Percentiles rank a stretch among this genome's conserved stretches.
These are phyloP conservation scores for Eugnorisma glareosa DNA, from an alignment of 2,888 invertebrate genomes.

Conservation along the genomic window DNA sequence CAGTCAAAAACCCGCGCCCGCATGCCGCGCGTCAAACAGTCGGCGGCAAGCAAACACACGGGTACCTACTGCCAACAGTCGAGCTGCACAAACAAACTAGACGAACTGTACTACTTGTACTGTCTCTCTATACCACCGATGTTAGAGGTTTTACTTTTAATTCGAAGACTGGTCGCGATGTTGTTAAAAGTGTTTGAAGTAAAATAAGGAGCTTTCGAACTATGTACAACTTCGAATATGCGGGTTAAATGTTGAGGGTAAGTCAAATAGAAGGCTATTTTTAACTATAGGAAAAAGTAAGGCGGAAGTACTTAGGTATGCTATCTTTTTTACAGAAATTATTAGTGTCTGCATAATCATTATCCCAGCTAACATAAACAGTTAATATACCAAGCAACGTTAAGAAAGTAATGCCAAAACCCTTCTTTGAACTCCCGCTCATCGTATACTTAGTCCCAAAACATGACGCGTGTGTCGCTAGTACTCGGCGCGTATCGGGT, in stretches of 20 bases:
- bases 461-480: conserved; percentile 23
- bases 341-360: neutral
- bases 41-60: conserved; percentile 24
- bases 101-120: neutral
- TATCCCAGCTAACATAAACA: neutral
- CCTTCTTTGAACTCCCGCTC: conserved; percentile 14
- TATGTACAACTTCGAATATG: neutral
- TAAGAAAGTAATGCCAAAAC: neutral
- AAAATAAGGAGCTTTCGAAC: neutral
- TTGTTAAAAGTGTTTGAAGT: neutral
- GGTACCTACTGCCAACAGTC: neutral
- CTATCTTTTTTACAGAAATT: neutral
- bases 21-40: conserved; percentile 34
- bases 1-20: conserved; percentile 52
- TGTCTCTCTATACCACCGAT: conserved; percentile 27
- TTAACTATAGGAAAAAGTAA: neutral
- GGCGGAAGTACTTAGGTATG: neutral
- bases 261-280: neutral
- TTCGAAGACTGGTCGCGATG: conserved; percentile 2
- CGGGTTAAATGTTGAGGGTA: neutral
- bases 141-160: conserved; percentile 6
- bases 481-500: conserved; percentile 40
- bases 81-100: conserved; percentile 27
- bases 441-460: neutral
- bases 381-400: neutral